Conservation (phyloP, 2,888 invertebrate species). For the Mycalesis mineus region DNA sequence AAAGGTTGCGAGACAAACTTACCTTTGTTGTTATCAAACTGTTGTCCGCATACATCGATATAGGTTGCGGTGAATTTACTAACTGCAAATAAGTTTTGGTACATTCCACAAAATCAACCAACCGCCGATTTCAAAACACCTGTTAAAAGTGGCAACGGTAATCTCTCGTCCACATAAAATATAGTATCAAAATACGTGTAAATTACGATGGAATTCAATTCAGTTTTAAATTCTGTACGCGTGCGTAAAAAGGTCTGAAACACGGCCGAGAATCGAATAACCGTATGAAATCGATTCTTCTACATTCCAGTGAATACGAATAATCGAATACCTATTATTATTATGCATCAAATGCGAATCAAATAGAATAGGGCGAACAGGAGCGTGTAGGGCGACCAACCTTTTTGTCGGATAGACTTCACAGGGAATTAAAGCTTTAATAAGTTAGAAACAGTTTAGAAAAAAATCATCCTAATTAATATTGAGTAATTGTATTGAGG, state of each 20-base stretch:
- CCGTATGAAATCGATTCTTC: conserved; percentile 21
- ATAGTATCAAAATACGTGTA: conserved; percentile 4
- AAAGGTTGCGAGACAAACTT: too few species aligned
- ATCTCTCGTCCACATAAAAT: not conserved
- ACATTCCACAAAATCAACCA: too few species aligned
- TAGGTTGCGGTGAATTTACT: too few species aligned
- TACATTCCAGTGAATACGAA: conserved; percentile 48
- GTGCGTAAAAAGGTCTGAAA: conserved; percentile 53
- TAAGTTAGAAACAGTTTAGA: too few species aligned
- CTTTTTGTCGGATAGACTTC: not conserved
- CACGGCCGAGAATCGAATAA: conserved; percentile 34
- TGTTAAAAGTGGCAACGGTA: not conserved
- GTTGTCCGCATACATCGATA: too few species aligned
- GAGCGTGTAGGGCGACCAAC: not conserved
- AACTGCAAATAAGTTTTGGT: too few species aligned
- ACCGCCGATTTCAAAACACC: not conserved
- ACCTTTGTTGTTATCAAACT: too few species aligned
- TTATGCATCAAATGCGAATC: conserved; percentile 51
- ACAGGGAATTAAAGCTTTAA: too few species aligned
- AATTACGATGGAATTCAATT: conserved; percentile 21
- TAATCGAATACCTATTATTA: conserved; percentile 61
- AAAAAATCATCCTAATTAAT: too few species aligned
- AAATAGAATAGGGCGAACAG: conserved; percentile 20
- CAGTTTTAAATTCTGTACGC: conserved; percentile 46
- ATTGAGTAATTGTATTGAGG: too few species aligned